Conservation (phyloP, 2,888 invertebrate species). For the Hedya salicella region DNA sequence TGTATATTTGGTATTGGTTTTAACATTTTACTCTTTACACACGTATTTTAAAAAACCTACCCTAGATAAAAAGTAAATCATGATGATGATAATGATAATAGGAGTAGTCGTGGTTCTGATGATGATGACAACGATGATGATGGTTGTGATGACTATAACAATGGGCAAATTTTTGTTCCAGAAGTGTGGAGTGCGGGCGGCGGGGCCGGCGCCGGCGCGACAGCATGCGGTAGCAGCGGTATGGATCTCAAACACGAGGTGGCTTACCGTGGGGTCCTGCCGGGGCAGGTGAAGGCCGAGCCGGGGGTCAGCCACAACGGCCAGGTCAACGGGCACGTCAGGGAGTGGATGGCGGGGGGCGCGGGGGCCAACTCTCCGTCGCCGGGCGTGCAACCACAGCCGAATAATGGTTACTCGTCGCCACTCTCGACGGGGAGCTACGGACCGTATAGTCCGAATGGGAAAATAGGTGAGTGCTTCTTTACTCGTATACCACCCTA, state of each 20-base stretch:
- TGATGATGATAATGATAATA: no score
- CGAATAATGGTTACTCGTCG: constrained; percentile 92
- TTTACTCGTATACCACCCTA: background rate
- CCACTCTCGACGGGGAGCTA: constrained; percentile 95
- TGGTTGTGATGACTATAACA: background rate
- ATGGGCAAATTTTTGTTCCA: constrained; percentile 45
- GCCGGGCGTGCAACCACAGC: constrained; percentile 87
- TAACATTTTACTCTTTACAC: no score
- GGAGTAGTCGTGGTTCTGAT: no score
- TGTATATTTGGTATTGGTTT: no score
- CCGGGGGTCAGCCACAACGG: constrained; percentile 83
- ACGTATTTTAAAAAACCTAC: no score
- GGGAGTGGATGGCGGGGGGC: constrained; percentile 83
- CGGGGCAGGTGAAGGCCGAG: constrained; percentile 81
- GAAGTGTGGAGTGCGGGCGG: constrained; percentile 84
- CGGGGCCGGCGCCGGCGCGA: constrained; percentile 78
- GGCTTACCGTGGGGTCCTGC: constrained; percentile 82
- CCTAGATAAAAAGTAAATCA: no score
- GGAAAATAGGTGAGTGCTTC: constrained; percentile 90
- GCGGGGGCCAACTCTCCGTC: constrained; percentile 85
- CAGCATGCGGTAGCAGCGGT: constrained; percentile 85
- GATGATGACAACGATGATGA: no score
- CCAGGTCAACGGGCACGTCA: constrained; percentile 78
- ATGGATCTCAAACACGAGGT: constrained; percentile 88
- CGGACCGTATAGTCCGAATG: constrained; percentile 95